Evolutionary conservation across 2,888 invertebrate genomes (phyloP), one percentile per base, ranked within the genome.

Genomic region (Colostygia pectinataria): DNA sequence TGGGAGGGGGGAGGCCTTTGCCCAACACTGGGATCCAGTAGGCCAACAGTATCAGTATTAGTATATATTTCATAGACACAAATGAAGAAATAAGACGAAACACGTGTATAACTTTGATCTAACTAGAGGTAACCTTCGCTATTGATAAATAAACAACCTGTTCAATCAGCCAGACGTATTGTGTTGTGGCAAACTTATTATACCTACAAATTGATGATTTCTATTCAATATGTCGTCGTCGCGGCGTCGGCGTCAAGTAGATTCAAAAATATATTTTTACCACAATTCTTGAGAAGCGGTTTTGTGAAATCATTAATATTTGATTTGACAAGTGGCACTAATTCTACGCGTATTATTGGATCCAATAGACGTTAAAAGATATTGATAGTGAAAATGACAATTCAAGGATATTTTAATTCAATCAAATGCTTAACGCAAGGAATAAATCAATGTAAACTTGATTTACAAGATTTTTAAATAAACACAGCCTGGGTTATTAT

Each of bases 71-170:
- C 25, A 40, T 39, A 8, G 18, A 28, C 37, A 18, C 36, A 12
- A 29, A 29, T n/a, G 6, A 23, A 27, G 15, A 20, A 12, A 18
- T 27, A 14, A 42, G 8, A 20, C 20, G 24, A 37, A 39, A 48
- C 54, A 8, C 39, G 48, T 46, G 53, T 44, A 4, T 4, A 15
- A 2, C 23, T 43, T 41, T 33, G 47, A 42, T 45, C 34, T 28
- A 24, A 24, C 5, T n/a, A n/a, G n/a, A n/a, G 7, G 14, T 51
- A 57, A 57, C 57, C 57, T 57, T 54, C 53, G 45, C 10, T 18
- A 45, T 47, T 53, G 29, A 53, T 55, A 53, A 46, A n/a, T n/a
- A n/a, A 31, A 51, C 34, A 55, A 57, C 56, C 54, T 28, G 53
- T 57, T 59, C 32, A 46, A 38, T 55, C 49, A 39, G 37, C 47